These are phyloP conservation scores for Neoaliturus tenellus DNA, from an alignment of 2,888 invertebrate species.

Conservation along the genomic window DNA sequence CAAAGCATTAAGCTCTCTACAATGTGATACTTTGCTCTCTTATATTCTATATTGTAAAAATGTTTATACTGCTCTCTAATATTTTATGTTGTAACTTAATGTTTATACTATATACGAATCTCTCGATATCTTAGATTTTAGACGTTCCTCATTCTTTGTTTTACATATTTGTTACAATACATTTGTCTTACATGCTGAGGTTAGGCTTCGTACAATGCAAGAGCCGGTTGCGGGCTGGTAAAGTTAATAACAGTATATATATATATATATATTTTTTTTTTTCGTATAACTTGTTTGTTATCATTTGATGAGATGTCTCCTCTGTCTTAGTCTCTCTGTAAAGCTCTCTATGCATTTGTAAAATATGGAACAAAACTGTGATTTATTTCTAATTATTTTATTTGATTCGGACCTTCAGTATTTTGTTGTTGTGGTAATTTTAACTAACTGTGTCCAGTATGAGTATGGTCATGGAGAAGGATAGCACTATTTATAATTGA, in stretches of 20 bases:
- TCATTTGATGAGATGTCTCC: background rate
- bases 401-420: too few relatives aligned
- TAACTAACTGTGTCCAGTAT: too few relatives aligned
- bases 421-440: too few relatives aligned
- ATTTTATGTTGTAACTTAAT: background rate
- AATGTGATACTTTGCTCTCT: background rate
- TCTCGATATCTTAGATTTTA: background rate
- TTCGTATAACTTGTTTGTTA: background rate
- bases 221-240: background rate
- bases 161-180: background rate
- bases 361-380: background rate
- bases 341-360: background rate
- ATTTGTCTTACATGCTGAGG: background rate
- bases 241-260: background rate
- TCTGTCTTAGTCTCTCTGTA: background rate
- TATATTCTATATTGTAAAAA: too few relatives aligned
- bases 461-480: too few relatives aligned
- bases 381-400: too few relatives aligned
- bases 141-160: background rate
- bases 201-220: background rate
- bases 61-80: too few relatives aligned
- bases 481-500: too few relatives aligned
- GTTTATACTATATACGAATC: background rate
- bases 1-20: conserved; percentile 30
- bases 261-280: too few relatives aligned